Conservation (phyloP, 2,113 vertebrate genomes). For the Picathartes gymnocephalus region DNA sequence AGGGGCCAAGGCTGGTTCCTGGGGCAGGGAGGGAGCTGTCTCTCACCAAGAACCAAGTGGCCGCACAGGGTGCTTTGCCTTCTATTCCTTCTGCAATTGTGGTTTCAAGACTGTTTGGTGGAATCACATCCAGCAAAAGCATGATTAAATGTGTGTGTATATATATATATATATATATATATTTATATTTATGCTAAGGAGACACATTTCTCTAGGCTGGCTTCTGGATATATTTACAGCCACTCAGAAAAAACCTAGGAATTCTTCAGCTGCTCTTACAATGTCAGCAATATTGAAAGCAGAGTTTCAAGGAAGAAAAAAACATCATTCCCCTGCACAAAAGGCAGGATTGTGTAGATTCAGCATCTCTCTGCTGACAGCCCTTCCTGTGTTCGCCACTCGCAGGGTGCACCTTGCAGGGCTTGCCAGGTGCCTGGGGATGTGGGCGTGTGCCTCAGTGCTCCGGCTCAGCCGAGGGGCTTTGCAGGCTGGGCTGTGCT, state of each 20-base stretch:
- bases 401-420: not conserved
- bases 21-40: no score
- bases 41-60: not conserved
- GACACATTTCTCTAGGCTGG: not conserved
- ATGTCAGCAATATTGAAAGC: not conserved
- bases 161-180: no score
- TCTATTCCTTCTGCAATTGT: not conserved
- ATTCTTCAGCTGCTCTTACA: not conserved
- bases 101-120: not conserved
- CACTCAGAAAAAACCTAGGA: not conserved
- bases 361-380: not conserved
- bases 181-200: not conserved
- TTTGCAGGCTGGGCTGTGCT: not conserved
- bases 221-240: not conserved
- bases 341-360: not conserved
- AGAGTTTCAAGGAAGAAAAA: not conserved
- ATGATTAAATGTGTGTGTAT: no score
- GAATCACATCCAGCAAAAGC: not conserved
- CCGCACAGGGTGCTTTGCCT: not conserved
- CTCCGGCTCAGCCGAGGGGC: not conserved
- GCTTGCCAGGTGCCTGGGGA: not conserved
- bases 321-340: not conserved
- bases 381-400: not conserved
- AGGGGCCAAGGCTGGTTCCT: not conserved
- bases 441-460: not conserved